Evolutionary conservation across 2,113 vertebrate species (phyloP).

Genomic region (Nibea albiflora): DNA sequence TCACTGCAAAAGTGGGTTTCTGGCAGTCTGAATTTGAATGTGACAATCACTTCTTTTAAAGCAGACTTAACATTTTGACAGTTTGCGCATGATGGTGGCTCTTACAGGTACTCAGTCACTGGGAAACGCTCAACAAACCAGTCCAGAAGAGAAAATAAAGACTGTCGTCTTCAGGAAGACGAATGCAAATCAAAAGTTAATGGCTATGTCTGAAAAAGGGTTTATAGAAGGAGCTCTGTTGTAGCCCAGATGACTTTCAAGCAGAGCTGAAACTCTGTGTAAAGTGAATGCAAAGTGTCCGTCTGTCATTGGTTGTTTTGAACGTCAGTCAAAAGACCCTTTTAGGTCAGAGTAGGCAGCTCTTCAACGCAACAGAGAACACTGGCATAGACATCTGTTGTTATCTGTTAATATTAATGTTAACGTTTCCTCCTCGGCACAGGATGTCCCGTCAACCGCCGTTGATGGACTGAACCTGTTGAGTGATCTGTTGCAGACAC

Average conservation of each 20-base stretch:
- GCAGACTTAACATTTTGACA: not conserved
- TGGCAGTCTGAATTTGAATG: not conserved
- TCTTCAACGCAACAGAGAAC: not conserved
- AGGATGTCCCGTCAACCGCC: not conserved
- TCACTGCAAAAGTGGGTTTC: not conserved
- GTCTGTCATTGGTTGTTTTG: not conserved
- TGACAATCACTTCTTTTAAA: not conserved
- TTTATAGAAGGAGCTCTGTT: not conserved
- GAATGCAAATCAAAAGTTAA: not conserved
- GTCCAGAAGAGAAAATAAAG: not conserved
- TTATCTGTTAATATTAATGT: not conserved
- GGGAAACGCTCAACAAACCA: not conserved
- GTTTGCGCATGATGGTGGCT: not conserved
- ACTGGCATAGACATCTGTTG: not conserved
- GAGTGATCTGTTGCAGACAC: slow-evolving; percentile 69
- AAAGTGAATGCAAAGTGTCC: not conserved
- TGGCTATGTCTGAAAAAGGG: not conserved
- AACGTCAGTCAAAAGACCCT: slow-evolving; percentile 11
- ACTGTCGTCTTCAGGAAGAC: not conserved
- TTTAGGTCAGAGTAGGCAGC: not conserved
- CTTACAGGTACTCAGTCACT: not conserved
- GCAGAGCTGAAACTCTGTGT: not conserved
- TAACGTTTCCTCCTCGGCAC: not conserved
- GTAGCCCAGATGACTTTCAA: not conserved
- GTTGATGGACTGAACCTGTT: slow-evolving; percentile 26